Evolutionary conservation across 2,797 vertebrate species (phyloP).

Genomic region (Neomorphus geoffroyi): DNA sequence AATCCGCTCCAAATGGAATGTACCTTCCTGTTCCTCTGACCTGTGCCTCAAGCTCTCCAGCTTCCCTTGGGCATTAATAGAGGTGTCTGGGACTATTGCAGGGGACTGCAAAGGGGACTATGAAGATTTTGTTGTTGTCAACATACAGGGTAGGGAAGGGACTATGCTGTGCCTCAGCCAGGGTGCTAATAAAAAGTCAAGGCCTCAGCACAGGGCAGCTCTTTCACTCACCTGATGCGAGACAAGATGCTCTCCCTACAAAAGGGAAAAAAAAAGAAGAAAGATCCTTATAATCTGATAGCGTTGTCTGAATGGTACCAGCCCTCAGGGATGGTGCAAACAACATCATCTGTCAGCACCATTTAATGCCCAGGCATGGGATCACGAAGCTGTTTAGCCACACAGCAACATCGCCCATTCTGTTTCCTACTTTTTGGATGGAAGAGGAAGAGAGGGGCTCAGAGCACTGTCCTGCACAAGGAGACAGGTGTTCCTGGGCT

Average conservation of each 20-base stretch:
- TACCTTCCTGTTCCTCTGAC: not conserved
- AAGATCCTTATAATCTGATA: not conserved
- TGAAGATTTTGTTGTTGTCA: not conserved
- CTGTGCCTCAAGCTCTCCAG: not conserved
- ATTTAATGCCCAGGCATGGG: not conserved
- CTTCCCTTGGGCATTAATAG: not conserved
- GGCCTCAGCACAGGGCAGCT: not conserved
- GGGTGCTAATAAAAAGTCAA: not conserved
- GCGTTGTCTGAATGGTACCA: not conserved
- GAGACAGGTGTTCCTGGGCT: not conserved
- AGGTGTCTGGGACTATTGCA: not conserved
- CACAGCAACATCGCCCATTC: not conserved
- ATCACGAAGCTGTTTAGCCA: not conserved
- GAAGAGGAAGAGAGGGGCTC: not conserved
- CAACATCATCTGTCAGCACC: not conserved
- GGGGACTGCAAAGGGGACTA: not conserved
- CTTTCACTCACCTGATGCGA: slow-evolving; percentile 28
- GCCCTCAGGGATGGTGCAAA: not conserved
- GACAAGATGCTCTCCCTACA: slow-evolving; percentile 12
- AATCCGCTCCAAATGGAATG: not conserved
- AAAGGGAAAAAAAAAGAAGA: not conserved
- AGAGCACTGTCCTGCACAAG: not conserved
- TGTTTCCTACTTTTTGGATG: not conserved
- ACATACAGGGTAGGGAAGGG: not conserved
- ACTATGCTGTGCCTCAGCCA: not conserved